Base-by-base conservation (phyloP, 37 sponge, comb jelly and placozoan genomes). In the Eunapius fragilis region DNA sequence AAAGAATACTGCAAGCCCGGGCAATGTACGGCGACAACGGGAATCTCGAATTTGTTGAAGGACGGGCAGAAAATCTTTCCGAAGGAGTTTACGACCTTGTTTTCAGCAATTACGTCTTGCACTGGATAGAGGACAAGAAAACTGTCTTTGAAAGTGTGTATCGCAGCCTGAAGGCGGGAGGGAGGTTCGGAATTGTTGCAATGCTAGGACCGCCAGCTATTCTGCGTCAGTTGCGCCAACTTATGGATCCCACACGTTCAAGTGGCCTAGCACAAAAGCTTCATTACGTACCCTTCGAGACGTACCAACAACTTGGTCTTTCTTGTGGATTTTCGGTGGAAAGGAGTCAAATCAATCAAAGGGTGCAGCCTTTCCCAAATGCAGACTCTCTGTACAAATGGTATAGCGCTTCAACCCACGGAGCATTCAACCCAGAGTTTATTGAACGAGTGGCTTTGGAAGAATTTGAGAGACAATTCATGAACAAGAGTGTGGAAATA, bases 21-120 rank as follows among this genome's bases (percentile, higher is more conserved):
- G 23, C 14, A 48, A 32, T 24, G 27, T 72, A 32, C 31, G 17
- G 45, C 70, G 0, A 31, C 24, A 23, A 0, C 2, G 69, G 0
- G 12, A 81, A 69, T 36, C 17, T 81, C 12, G 35, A 2, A 1
- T 81, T 68, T 68, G 35, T 70, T 25, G 70, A 70, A 26, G 70
- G 31, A 31, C 33, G 69, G 9, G 69, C 68, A 2, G 4, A 80
- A 33, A 28, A 12, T 26, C 58, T 81, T 34, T 37, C 82, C 26
- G 70, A 69, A 68, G 82, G 69, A 68, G 35, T 28, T 5, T 81
- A 81, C 28, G 82, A 81, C 69, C 12, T 69, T 26, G 82, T 81
- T 69, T 81, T 69, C 35, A 68, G 70, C 27, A 68, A 68, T 67
- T 81, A 81, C 69, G 82, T 68, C 34, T 30, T 81, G 13, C 82